Percentiles rank a stretch among this genome's conserved stretches.
Evolutionary conservation across 2,797 vertebrate genomes (phyloP).

Genomic region (Notamacropus eugenii): DNA sequence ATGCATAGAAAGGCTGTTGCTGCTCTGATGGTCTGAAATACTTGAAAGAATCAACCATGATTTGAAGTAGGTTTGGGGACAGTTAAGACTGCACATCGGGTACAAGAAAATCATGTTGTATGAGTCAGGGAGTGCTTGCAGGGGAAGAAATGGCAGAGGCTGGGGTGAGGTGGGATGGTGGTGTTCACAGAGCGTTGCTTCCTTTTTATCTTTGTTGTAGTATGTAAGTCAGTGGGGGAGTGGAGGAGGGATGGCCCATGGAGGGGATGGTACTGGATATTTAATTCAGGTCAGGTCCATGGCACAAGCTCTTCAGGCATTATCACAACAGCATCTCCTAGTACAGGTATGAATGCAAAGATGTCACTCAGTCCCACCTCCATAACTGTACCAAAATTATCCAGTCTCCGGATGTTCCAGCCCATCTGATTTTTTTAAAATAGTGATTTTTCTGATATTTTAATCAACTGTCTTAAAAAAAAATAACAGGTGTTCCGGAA

Average conservation of each 20-base stretch:
- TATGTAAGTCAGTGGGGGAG: background rate
- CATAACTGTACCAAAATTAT: background rate
- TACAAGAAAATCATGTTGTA: background rate
- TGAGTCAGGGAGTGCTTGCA: background rate
- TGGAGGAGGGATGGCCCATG: background rate
- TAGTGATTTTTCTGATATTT: background rate
- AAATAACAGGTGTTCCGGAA: background rate
- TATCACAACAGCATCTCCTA: background rate
- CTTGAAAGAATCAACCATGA: background rate
- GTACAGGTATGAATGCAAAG: background rate
- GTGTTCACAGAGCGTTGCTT: background rate
- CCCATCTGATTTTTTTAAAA: background rate
- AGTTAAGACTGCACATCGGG: background rate
- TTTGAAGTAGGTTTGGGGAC: background rate
- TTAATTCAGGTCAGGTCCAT: background rate
- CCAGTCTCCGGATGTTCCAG: background rate
- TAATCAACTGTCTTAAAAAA: background rate
- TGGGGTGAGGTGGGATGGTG: background rate
- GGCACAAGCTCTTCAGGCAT: background rate
- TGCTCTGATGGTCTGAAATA: background rate
- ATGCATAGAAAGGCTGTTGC: background rate
- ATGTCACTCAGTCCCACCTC: background rate
- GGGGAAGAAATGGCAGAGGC: background rate
- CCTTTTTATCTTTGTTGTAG: background rate
- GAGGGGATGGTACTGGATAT: background rate